These are phyloP conservation scores for Stenolophus ochropezus DNA, from an alignment of 2,888 invertebrate genomes.

Conservation along the genomic window DNA sequence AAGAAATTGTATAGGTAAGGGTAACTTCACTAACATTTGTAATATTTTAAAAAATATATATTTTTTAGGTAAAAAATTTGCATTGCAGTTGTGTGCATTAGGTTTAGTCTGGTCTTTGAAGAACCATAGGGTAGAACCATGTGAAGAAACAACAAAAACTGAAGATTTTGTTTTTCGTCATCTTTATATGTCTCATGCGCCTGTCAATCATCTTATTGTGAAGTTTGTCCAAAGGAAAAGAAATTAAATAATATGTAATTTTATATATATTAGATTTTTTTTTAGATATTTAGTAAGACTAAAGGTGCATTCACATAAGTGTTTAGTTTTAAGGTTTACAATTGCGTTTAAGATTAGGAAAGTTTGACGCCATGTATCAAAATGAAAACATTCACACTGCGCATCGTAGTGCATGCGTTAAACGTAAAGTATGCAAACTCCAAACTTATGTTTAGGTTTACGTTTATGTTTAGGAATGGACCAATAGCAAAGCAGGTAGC, in stretches of 20 bases:
- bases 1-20: constrained; percentile 58
- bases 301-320: too few species aligned
- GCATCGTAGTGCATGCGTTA: too few species aligned
- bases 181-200: constrained; percentile 6
- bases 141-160: constrained; percentile 27
- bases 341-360: too few species aligned
- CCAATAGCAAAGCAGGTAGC: too few species aligned
- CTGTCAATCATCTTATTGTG: constrained; percentile 40
- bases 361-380: too few species aligned
- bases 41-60: background rate
- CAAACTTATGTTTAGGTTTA: too few species aligned
- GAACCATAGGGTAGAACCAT: constrained; percentile 29
- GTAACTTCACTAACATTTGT: background rate
- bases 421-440: too few species aligned
- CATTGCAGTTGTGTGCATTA: constrained; percentile 30
- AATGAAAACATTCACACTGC: too few species aligned
- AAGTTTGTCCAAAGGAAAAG: constrained; percentile 13
- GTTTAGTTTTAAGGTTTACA: too few species aligned
- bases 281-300: too few species aligned
- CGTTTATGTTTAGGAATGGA: too few species aligned
- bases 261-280: background rate
- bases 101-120: constrained; percentile 53
- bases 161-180: constrained; percentile 32
- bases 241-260: background rate
- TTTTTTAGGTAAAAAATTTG: constrained; percentile 58